Evolutionary conservation across 2,113 vertebrate genomes (phyloP), one percentile per base, ranked within the genome.

Genomic region (Tinamus guttatus): DNA sequence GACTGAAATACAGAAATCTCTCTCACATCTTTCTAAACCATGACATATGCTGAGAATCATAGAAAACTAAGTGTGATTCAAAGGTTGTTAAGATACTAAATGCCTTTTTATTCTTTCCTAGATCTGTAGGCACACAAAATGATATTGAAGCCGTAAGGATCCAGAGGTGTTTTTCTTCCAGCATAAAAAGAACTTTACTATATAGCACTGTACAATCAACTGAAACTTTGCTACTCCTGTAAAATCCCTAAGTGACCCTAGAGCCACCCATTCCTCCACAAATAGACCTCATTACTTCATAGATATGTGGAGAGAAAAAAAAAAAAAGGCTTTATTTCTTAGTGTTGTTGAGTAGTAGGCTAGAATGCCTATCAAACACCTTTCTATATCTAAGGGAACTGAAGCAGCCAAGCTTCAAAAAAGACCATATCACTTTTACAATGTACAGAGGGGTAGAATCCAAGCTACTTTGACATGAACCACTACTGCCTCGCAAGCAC

Each of bases 351-450:
- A 70, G 45, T 56, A 91, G 25, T 11, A 32, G 30, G 15, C 17
- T 20, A 21, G 19, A 51, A 67, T 0, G 0, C 25, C 28, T 51
- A 5, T 67, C n/a, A 74, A 54, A 40, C 7, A 69, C 4, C 6
- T 45, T 68, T 27, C 45, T 52, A 27, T 25, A 24, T 20, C n/a
- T 43, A 52, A 15, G 24, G 11, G 4, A 70, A 77, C 62, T 49
- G 34, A 65, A 82, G 34, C 36, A 80, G 43, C 2, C 15, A 3
- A n/a, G 6, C 16, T 52, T 19, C 34, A 45, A 85, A 91, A 4
- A 5, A 2, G 22, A 30, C 40, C 56, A 8, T 7, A 41, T 30
- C 25, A 49, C 49, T 49, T 28, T 59, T n/a, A 20, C 32, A 49
- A 24, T 20, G 13, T 41, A 32, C 56, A 82, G 71, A 65, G 38